Evolutionary conservation across 2,888 invertebrate species (phyloP), one percentile per base, ranked within the genome.

Genomic region (Lasioglossum vierecki): DNA sequence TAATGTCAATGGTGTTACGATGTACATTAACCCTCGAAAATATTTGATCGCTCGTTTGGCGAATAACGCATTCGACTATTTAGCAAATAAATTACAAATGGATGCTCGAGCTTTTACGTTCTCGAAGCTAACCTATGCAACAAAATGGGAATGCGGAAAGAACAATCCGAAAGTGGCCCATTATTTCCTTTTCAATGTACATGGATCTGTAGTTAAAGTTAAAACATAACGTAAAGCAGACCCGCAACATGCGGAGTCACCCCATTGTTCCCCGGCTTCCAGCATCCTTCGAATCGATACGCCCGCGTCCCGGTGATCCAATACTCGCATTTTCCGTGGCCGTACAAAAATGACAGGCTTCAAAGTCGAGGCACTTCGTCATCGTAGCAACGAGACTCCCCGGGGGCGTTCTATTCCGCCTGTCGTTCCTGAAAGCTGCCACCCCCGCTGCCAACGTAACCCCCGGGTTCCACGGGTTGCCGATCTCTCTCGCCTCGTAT

Each of bases 401-500:
- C 73, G 49, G 80, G 70, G 75, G 73, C 72, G 44, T 80, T 80
- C 71, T 74, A 66, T 82, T 76, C 73, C 74, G 49, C 57, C 13
- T 26, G 53, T 77, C 77, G 73, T 75, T 79, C 82, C 78, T 85
- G 81, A 81, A 86, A 78, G 60, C 78, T 46, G n/a, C 75, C 72
- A 53, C 57, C 70, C 46, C 44, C 39, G 11, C 60, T 4, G 26
- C 30, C 26, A 22, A 8, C 35, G 15, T 8, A 22, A 66, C 68
- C 22, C 66, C 35, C 35, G 4, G 60, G 4, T 26, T 26, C 60
- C 26, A 60, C 60, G 66, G 71, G 60, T 79, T 83, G 81, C 44
- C 88, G 80, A 84, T 82, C 79, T 66, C 85, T 76, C 81, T 83
- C 79, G 66, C 79, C 80, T 82, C 84, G 76, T 81, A 84, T 80